Conservation (phyloP, 2,888 invertebrate genomes). For the Ceratothoa steindachneri region DNA sequence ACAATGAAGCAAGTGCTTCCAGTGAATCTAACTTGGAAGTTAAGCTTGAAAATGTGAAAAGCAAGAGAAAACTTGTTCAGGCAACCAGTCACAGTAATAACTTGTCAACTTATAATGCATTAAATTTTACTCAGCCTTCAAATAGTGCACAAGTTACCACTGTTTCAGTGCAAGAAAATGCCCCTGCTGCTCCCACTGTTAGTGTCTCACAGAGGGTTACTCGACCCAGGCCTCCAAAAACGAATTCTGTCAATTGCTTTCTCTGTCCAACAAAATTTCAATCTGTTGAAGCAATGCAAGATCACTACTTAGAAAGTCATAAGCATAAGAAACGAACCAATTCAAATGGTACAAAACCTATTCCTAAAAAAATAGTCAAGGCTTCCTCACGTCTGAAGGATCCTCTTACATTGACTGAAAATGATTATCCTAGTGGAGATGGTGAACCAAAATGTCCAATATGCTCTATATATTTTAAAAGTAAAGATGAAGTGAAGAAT, state of each 20-base stretch:
- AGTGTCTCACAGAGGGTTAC: neutral
- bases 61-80: too few species aligned
- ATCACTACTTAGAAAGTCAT: slow-evolving; percentile 33
- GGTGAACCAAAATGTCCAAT: slow-evolving; percentile 35
- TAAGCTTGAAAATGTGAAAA: too few species aligned
- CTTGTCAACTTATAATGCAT: too few species aligned
- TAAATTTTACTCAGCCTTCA: too few species aligned
- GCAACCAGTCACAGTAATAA: neutral
- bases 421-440: neutral
- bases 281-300: slow-evolving; percentile 30
- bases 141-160: too few species aligned
- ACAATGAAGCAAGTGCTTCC: neutral
- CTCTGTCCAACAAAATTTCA: slow-evolving; percentile 25
- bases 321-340: slow-evolving; percentile 20
- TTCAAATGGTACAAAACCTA: neutral
- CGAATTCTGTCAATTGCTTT: slow-evolving; percentile 22
- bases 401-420: neutral
- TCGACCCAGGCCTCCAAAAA: neutral
- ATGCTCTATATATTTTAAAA: slow-evolving; percentile 30
- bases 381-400: neutral
- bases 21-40: neutral
- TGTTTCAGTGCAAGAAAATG: too few species aligned
- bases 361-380: neutral
- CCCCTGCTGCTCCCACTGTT: too few species aligned
- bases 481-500: slow-evolving; percentile 23